Conservation (phyloP, 2,113 vertebrate species). For the Platanista minor region DNA sequence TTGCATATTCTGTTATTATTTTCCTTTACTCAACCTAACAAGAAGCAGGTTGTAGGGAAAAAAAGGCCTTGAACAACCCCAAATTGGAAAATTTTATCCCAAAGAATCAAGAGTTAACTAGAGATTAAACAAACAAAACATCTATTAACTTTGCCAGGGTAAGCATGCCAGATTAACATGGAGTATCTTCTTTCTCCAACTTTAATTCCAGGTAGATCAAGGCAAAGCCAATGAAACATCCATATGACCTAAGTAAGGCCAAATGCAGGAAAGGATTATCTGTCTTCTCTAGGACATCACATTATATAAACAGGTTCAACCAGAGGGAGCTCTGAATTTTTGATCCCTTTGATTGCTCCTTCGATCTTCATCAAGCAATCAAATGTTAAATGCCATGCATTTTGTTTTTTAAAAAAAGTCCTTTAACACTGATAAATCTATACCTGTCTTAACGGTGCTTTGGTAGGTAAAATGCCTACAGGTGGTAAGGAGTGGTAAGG, state of each 20-base stretch:
- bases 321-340: background rate
- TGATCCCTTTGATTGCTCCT: background rate
- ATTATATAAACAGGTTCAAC: background rate
- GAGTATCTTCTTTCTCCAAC: background rate
- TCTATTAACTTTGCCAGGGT: background rate
- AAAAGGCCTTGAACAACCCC: background rate
- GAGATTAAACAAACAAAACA: slow-evolving; percentile 36
- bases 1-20: background rate
- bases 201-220: background rate
- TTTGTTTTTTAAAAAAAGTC: slow-evolving; percentile 12
- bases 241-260: background rate
- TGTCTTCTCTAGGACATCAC: background rate
- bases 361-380: slow-evolving; percentile 27
- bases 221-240: slow-evolving; percentile 22
- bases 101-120: slow-evolving; percentile 58
- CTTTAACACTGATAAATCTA: slow-evolving; percentile 10
- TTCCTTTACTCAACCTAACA: background rate
- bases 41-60: background rate
- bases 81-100: background rate
- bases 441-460: slow-evolving; percentile 80
- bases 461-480: slow-evolving; percentile 86
- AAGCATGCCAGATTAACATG: slow-evolving; percentile 55
- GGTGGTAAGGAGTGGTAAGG: slow-evolving; percentile 84
- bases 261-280: background rate
- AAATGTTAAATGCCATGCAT: slow-evolving; percentile 59